Conservation (phyloP, 2,888 invertebrate species). For the Xanthorhoe spadicearia region DNA sequence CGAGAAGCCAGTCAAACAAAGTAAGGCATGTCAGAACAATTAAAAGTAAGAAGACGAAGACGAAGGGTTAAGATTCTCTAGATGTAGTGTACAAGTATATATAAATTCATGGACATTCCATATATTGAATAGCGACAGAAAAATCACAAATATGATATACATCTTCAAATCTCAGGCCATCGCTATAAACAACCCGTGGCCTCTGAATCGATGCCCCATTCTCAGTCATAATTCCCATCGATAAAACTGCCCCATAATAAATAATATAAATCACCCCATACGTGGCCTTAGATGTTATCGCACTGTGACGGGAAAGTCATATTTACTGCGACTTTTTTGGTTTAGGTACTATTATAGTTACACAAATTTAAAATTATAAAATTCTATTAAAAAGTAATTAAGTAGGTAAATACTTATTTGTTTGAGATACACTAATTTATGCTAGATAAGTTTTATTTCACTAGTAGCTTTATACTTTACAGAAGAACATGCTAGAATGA, state of each 20-base stretch:
- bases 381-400: too few relatives aligned
- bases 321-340: slow-evolving; percentile 50
- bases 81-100: too few relatives aligned
- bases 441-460: too few relatives aligned
- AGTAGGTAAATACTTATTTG: too few relatives aligned
- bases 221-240: slow-evolving; percentile 43
- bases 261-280: slow-evolving; percentile 67
- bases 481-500: too few relatives aligned
- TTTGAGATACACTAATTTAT: too few relatives aligned
- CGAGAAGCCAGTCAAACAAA: too few relatives aligned
- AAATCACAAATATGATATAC: background rate
- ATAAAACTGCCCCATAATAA: slow-evolving; percentile 60
- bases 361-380: background rate
- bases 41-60: too few relatives aligned
- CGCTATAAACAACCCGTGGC: slow-evolving; percentile 28
- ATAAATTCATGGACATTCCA: too few relatives aligned
- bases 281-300: slow-evolving; percentile 70
- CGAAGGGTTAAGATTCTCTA: too few relatives aligned
- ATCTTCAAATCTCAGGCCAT: slow-evolving; percentile 22
- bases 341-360: slow-evolving; percentile 2
- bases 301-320: slow-evolving; percentile 62
- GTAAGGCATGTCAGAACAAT: too few relatives aligned
- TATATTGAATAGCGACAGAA: background rate
- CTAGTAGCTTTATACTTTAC: too few relatives aligned
- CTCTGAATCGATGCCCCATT: slow-evolving; percentile 36